phyloP scores from a whole-genome alignment of 1,140 invertebrate genomes.

The Cydia amplana region DNA sequence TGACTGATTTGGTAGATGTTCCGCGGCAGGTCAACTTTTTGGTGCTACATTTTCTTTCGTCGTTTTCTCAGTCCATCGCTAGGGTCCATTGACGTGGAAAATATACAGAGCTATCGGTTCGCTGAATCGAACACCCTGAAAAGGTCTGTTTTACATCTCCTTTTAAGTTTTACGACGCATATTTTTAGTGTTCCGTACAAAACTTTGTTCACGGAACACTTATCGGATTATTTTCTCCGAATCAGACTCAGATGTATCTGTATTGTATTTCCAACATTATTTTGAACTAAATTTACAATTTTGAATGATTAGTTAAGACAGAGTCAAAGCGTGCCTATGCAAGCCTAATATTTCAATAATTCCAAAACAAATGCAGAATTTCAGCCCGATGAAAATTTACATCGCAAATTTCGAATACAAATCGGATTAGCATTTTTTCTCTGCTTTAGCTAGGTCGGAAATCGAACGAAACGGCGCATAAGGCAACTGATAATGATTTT shows the following conservation, averaged over 20 bases:
- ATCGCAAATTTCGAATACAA: neutral
- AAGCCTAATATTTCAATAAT: neutral
- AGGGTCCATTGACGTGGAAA: constrained; percentile 1
- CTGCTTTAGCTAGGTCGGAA: neutral
- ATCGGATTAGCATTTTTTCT: neutral
- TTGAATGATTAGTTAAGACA: too few species aligned
- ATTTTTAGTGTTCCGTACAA: too few species aligned
- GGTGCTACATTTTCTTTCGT: neutral
- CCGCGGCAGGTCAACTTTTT: too few species aligned
- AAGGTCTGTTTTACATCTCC: neutral
- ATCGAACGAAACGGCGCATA: neutral
- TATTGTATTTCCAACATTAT: neutral
- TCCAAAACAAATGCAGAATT: neutral
- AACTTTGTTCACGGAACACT: too few species aligned
- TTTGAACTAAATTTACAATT: too few species aligned
- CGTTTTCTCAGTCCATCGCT: neutral
- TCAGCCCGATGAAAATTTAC: neutral
- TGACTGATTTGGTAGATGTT: too few species aligned
- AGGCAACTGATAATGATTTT: constrained; percentile 9
- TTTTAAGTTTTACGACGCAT: too few species aligned
- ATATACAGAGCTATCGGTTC: neutral
- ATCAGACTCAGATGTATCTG: neutral
- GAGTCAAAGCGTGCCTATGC: too few species aligned
- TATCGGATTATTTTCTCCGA: neutral
- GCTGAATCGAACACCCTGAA: neutral